Percentiles rank a stretch among this genome's conserved stretches.
Evolutionary conservation across 23 tunicate species (phyloP).

Genomic region (Styela plicata): DNA sequence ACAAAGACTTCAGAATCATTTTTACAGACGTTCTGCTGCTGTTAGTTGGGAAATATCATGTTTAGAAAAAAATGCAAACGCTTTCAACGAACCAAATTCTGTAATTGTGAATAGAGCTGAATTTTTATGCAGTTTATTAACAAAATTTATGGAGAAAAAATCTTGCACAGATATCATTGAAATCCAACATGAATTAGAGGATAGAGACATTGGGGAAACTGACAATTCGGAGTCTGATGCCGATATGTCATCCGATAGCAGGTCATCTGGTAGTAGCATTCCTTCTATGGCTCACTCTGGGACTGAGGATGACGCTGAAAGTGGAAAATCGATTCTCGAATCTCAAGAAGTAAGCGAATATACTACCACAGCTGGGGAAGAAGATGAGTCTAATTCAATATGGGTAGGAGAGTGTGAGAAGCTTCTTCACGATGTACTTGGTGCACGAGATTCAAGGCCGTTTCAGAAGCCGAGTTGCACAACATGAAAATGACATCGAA

Average conservation of each 20-base stretch:
- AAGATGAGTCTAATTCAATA: constrained; percentile 12
- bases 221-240: neutral
- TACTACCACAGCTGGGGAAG: constrained; percentile 32
- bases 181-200: neutral
- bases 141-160: neutral
- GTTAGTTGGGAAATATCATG: constrained; percentile 31
- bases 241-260: neutral
- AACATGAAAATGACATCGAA: constrained; percentile 19
- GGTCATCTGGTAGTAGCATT: neutral
- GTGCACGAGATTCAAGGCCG: constrained; percentile 47
- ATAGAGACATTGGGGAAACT: neutral
- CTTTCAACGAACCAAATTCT: constrained; percentile 45
- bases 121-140: constrained; percentile 2
- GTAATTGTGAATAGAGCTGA: constrained; percentile 43
- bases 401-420: constrained; percentile 33
- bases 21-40: constrained; percentile 27
- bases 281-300: neutral
- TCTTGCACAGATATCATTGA: neutral
- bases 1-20: constrained; percentile 31
- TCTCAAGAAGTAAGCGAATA: constrained; percentile 13
- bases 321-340: neutral
- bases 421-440: constrained; percentile 28
- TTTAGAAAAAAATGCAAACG: constrained; percentile 35
- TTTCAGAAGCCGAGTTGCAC: constrained; percentile 32
- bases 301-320: neutral